Conservation (phyloP, 2,797 vertebrate species). For the Cebuella pygmaea region DNA sequence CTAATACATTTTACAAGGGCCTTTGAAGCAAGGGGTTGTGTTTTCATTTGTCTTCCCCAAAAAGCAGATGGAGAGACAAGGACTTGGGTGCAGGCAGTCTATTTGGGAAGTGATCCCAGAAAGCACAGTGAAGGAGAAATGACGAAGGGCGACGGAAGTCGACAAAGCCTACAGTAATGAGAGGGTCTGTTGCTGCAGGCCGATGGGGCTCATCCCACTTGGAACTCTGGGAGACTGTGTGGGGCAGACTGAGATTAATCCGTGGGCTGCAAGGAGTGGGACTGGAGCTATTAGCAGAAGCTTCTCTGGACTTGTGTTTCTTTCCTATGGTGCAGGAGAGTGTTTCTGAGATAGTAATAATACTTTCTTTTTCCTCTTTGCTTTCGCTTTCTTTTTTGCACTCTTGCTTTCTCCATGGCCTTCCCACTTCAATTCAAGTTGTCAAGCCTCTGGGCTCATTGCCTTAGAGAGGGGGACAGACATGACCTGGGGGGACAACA, state of each 20-base stretch:
- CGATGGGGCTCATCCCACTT: background rate
- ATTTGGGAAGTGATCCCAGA: background rate
- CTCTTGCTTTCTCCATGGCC: background rate
- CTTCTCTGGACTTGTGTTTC: background rate
- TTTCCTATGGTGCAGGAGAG: background rate
- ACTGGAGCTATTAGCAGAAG: background rate
- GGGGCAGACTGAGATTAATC: background rate
- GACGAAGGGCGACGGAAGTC: background rate
- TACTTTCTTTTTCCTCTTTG: background rate
- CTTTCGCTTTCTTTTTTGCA: background rate
- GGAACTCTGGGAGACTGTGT: background rate
- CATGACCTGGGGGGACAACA: accelerated
- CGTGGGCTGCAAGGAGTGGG: background rate
- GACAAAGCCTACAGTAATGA: background rate
- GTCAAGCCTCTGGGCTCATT: background rate
- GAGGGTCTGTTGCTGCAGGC: too few relatives aligned
- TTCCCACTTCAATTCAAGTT: background rate
- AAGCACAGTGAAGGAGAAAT: background rate
- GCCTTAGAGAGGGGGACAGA: background rate
- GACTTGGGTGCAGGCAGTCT: background rate
- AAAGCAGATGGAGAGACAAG: background rate
- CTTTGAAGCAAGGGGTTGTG: background rate
- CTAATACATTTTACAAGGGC: background rate
- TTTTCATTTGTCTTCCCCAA: background rate
- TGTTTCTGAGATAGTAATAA: background rate